Conservation (phyloP, 2,797 vertebrate genomes). For the Odontamblyopus lacepedii region DNA sequence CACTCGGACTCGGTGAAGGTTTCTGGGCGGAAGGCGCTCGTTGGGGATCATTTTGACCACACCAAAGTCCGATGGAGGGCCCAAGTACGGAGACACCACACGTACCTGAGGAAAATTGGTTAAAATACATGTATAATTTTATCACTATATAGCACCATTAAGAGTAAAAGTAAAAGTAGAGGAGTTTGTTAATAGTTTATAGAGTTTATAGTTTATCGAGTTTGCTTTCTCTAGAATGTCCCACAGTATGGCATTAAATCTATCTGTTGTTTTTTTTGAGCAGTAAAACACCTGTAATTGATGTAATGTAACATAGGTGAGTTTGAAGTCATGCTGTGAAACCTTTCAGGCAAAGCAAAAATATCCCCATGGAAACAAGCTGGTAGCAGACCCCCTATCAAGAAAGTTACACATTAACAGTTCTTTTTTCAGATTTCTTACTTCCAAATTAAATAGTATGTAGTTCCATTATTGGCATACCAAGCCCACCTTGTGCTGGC, state of each 20-base stretch:
- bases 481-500: background rate
- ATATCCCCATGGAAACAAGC: too few species aligned
- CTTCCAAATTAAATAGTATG: background rate
- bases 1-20: constrained; percentile 85
- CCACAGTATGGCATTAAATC: too few species aligned
- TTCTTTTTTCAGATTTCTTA: background rate
- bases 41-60: constrained; percentile 96
- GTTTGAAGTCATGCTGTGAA: too few species aligned
- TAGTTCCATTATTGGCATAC: background rate
- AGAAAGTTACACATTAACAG: background rate
- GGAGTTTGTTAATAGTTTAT: background rate
- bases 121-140: background rate
- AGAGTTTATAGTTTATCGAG: too few species aligned
- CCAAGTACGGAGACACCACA: constrained; percentile 85
- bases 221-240: too few species aligned
- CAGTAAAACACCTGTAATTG: too few species aligned
- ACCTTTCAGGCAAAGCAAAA: too few species aligned
- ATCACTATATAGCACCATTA: background rate
- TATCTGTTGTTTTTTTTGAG: too few species aligned
- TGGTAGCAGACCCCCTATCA: too few species aligned
- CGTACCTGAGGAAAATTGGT: constrained; percentile 79
- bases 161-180: background rate
- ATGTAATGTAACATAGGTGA: too few species aligned
- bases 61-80: constrained; percentile 87
- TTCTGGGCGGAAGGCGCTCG: constrained; percentile 93